Base-by-base conservation (phyloP, 1,140 invertebrate species). In the Lysiphlebus fabarum region DNA sequence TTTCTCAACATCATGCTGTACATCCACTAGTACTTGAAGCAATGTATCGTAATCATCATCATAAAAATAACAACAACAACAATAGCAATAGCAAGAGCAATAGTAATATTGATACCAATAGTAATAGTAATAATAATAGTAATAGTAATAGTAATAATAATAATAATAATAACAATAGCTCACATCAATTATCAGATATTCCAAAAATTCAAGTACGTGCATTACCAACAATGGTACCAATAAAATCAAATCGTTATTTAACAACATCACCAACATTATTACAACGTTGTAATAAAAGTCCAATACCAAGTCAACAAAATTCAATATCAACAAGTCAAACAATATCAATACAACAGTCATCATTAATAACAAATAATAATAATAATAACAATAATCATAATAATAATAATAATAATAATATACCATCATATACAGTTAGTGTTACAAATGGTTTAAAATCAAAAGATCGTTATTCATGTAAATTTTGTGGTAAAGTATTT, bases 401-500 rank as follows among this genome's bases (percentile, higher is more conserved):
- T 53, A 71, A 26, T 26, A 26, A 26, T 4, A 26, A 26, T n/a
- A n/a, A n/a, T n/a, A 68, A 17, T 63, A 79, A 76, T 8, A 70
- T 81, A 12, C 80, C 82, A 1, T 75, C 78, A 0, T 82, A 82
- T 59, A 68, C 73, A 0, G 70, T 74, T 6, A 62, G 54, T 33
- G 67, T 71, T 1, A 76, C 81, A 2, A 78, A 81, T 6, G 81
- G 82, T 4, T 80, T 83, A 11, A 85, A 91, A 68, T 84, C 87
- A 10, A 86, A 90, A 69, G 96, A 99, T 75, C 84, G 96, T 40
- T 99, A 99, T 79, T 91, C 93, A 4, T 99, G 97, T 80, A 97
- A 96, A 73, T 99, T 96, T 79, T 99, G 97, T 75, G 95, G 95
- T 7, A 99, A 98, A 77, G 90, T 92, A 6, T 99, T 99, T 73